Evolutionary conservation across 2,113 vertebrate genomes (phyloP).

Genomic region (Phodopus roborovskii): DNA sequence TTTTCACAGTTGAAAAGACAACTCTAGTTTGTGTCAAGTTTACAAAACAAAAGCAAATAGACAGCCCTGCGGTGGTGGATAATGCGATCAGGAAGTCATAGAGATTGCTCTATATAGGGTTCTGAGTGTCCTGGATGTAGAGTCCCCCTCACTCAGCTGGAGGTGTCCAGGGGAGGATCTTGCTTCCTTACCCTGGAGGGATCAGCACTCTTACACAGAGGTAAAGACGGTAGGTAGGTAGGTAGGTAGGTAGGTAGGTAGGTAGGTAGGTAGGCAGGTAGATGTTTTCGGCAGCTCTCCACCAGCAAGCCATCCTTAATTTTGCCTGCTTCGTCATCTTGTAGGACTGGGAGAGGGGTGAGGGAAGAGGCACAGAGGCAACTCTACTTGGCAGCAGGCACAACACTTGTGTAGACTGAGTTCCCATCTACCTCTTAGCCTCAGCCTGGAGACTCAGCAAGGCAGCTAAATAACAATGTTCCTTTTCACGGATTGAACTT

Average conservation of each 20-base stretch:
- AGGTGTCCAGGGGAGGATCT: too few species aligned
- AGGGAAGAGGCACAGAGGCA: too few species aligned
- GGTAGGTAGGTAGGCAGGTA: too few species aligned
- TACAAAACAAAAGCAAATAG: neutral
- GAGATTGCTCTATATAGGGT: neutral
- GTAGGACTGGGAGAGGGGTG: too few species aligned
- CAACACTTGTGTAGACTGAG: neutral
- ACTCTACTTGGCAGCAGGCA: neutral
- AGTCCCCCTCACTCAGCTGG: neutral
- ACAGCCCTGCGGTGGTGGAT: too few species aligned
- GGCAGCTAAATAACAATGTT: neutral
- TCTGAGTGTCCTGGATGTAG: neutral
- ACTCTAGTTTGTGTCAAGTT: neutral
- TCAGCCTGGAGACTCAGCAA: neutral
- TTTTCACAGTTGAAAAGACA: neutral
- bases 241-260: too few species aligned
- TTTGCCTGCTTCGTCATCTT: neutral
- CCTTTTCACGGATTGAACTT: neutral
- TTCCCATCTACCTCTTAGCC: neutral
- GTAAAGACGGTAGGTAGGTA: too few species aligned
- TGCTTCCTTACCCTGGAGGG: accelerated
- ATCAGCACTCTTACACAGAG: too few species aligned
- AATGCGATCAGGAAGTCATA: neutral
- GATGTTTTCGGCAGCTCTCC: neutral
- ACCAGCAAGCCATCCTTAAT: neutral